Percentiles rank a stretch among this genome's conserved stretches.
phyloP scores from a whole-genome alignment of 2,113 vertebrate genomes.

The Eulemur rufifrons region DNA sequence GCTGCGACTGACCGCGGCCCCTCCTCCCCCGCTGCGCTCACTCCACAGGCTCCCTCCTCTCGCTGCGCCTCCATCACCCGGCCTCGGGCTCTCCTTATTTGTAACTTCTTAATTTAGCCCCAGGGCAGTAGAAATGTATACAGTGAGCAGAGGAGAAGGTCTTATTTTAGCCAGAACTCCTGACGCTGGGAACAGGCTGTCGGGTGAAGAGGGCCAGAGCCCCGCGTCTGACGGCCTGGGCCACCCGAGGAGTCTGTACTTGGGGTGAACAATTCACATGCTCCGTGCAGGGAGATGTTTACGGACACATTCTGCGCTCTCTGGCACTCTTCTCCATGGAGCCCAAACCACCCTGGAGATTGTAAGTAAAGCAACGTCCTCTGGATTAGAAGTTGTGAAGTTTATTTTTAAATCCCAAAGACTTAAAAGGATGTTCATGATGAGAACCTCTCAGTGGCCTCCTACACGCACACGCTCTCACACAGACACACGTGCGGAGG shows the following conservation, averaged over 20 bases:
- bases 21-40: rapidly evolving
- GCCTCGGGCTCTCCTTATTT: constrained; percentile 61
- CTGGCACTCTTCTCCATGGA: constrained; percentile 11
- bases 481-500: neutral
- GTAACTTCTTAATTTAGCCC: constrained; percentile 70
- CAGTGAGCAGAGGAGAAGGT: constrained; percentile 31
- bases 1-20: neutral
- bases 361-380: neutral
- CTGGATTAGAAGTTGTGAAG: neutral
- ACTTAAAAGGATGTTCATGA: neutral
- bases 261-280: constrained; percentile 10
- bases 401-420: neutral
- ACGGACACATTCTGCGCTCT: neutral
- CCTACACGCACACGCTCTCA: neutral
- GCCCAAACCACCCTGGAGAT: neutral
- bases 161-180: constrained; percentile 61
- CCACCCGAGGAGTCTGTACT: constrained; percentile 51
- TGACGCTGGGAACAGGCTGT: constrained; percentile 52
- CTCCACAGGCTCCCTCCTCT: neutral
- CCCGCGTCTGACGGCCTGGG: neutral
- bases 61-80: neutral
- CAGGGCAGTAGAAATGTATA: constrained; percentile 61
- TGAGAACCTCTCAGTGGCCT: neutral
- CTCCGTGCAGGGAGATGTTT: neutral
- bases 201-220: constrained; percentile 62